Evolutionary conservation across 2,113 vertebrate species (phyloP).

Genomic region (Nestor notabilis): DNA sequence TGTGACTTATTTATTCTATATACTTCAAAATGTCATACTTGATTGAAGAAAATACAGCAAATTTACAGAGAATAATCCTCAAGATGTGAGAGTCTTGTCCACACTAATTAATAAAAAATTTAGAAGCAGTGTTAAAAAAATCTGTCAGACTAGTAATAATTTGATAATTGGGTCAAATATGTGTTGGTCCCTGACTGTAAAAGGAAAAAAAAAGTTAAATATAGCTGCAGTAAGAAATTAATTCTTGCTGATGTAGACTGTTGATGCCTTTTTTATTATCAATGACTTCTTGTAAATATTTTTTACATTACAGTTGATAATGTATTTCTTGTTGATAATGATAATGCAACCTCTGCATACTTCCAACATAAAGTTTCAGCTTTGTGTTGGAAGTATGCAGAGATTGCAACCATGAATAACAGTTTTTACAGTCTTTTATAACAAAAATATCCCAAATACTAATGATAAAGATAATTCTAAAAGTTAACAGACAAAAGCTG

Average conservation of each 20-base stretch:
- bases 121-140: background rate
- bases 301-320: background rate
- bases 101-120: background rate
- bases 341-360: no score
- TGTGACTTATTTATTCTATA: background rate
- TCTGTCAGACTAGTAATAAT: background rate
- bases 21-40: background rate
- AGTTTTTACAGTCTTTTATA: background rate
- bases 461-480: background rate
- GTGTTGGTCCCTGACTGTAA: background rate
- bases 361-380: no score
- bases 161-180: background rate
- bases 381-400: background rate
- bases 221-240: background rate
- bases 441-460: background rate
- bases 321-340: background rate
- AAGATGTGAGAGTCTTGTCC: background rate
- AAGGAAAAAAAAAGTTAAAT: background rate
- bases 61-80: background rate
- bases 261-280: background rate
- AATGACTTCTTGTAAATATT: background rate
- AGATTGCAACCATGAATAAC: background rate
- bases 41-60: background rate
- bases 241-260: background rate
- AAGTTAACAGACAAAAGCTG: background rate